Conservation (phyloP, 2,797 vertebrate genomes). For the Gobio occitaniae region DNA sequence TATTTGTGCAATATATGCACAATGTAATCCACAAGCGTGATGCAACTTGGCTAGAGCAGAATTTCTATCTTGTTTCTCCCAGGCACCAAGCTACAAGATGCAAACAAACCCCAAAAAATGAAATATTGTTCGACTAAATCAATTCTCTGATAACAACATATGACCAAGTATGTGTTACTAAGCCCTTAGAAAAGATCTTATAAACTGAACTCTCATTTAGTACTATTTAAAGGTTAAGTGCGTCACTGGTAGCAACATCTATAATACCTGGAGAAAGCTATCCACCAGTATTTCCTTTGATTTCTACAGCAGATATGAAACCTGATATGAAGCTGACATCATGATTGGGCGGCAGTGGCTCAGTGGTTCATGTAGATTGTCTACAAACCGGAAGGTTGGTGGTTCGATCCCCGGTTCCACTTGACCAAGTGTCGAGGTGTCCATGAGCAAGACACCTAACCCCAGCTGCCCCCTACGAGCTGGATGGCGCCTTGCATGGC, state of each 20-base stretch:
- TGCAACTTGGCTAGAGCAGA: constrained; percentile 33
- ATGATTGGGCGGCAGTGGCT: too few species aligned
- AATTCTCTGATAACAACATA: constrained; percentile 19
- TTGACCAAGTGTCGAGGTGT: too few species aligned
- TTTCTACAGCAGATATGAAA: constrained; percentile 5
- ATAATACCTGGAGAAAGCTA: neutral
- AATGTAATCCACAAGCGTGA: constrained; percentile 34
- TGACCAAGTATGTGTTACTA: constrained; percentile 3
- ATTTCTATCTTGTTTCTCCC: constrained; percentile 33
- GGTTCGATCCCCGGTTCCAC: too few species aligned
- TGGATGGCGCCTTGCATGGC: too few species aligned
- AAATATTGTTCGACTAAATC: constrained; percentile 37
- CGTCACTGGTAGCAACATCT: neutral
- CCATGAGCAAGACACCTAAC: too few species aligned
- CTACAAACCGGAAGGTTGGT: too few species aligned
- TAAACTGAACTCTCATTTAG: neutral
- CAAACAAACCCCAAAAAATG: constrained; percentile 21
- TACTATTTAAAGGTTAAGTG: constrained; percentile 9
- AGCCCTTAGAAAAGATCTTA: constrained; percentile 13
- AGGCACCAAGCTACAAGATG: constrained; percentile 23
- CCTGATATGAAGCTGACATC: constrained; percentile 20
- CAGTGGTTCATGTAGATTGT: too few species aligned
- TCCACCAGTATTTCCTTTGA: neutral
- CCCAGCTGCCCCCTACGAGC: too few species aligned
- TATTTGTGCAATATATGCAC: constrained; percentile 42